Base-by-base conservation (phyloP, 2,888 invertebrate species). In the Hoplodrina ambigua region DNA sequence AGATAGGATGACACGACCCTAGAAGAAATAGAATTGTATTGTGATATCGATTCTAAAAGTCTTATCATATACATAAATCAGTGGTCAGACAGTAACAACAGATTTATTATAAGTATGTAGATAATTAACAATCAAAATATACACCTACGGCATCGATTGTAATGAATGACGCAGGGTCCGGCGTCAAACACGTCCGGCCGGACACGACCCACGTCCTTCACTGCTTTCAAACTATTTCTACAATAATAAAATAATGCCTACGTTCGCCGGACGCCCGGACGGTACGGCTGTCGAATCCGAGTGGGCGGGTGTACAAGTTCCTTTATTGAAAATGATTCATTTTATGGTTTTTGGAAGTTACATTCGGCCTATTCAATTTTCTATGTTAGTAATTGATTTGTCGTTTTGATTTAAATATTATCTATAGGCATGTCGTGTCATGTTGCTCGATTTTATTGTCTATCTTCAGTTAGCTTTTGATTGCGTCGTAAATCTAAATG, bases 171-270 rank as follows among this genome's bases (percentile, higher is more conserved):
- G 77, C 68, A 75, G 87, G 89, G 87, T 87, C 90, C 91, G 89
- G 90, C 94, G 94, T 85, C 92, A 87, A 89, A 86, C 91, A 84
- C 87, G 87, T 91, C 92, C 91, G 91, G 88, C 84, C 93, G 89
- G 92, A 91, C 89, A 82, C 90, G 91, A 90, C 93, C 91, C 92
- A 90, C 89, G 92, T 91, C 91, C 88, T 88, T 88, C 93, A 91
- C 84, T 81, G 87, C 85, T 86, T 87, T 87, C 89, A 86, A 84
- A 81, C 83, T 83, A 83, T 82, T 83, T 83, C 86, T 83, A 80
- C 80, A 88, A 83, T 85, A 87, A 87, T 88, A 88, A 87, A 88
- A 87, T 85, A 87, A 88, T 85, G 78, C 82, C 84, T 86, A 83
- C 80, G 75, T 81, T 80, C 54, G 75, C 75, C 74, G 80, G 80